Conservation (phyloP, 2,113 vertebrate species). For the Cyprinus carpio region DNA sequence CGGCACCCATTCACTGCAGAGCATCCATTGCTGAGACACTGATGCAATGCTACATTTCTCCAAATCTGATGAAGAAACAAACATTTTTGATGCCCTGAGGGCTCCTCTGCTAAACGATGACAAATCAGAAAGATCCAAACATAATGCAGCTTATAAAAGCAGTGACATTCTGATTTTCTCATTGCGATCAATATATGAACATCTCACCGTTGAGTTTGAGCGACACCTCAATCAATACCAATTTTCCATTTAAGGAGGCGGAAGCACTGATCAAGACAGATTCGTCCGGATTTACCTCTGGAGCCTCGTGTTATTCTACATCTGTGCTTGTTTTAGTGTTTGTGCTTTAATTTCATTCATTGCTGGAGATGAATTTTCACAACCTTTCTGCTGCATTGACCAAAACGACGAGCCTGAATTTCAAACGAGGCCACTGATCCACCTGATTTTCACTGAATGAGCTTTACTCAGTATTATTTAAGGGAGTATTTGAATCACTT, state of each 20-base stretch:
- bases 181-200: conserved; percentile 27
- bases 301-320: background rate
- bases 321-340: background rate
- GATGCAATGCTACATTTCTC: background rate
- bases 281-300: background rate
- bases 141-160: background rate
- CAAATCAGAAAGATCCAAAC: background rate
- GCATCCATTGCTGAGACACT: background rate
- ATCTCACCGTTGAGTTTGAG: conserved; percentile 19
- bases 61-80: background rate
- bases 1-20: background rate
- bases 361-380: conserved; percentile 6
- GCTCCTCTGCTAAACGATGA: background rate
- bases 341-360: conserved; percentile 24
- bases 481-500: conserved; percentile 46
- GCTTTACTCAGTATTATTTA: conserved; percentile 45
- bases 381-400: background rate
- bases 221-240: background rate
- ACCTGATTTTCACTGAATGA: conserved; percentile 12
- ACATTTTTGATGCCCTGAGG: background rate
- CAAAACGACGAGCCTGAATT: background rate
- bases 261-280: background rate
- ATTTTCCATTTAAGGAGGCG: background rate
- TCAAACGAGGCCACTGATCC: conserved; percentile 12
- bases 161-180: background rate